phyloP scores from a whole-genome alignment of 2,797 vertebrate genomes.

The Diglossa cyanea region DNA sequence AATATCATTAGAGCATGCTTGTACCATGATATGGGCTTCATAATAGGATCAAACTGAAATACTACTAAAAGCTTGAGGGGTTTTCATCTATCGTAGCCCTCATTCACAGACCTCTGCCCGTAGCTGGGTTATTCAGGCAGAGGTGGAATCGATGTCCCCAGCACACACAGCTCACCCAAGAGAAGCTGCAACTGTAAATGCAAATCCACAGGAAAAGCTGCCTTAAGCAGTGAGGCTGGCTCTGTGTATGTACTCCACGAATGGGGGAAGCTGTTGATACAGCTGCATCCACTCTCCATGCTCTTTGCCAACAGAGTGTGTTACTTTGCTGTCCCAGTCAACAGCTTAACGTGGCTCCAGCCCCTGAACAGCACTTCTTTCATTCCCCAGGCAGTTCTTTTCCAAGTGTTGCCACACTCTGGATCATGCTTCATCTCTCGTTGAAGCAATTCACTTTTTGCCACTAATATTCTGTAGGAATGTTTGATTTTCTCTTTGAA shows the following conservation, averaged over 20 bases:
- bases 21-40: not conserved
- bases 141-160: not conserved
- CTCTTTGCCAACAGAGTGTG: not conserved
- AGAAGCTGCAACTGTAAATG: not conserved
- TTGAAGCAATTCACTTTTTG: conserved; percentile 10
- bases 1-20: not conserved
- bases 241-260: not conserved
- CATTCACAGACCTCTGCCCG: accelerated
- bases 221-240: not conserved
- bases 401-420: not conserved
- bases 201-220: not conserved
- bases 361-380: not conserved
- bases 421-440: not conserved
- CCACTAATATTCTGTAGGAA: not conserved
- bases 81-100: not conserved
- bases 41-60: not conserved
- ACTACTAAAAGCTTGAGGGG: not conserved
- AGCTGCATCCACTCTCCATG: not conserved
- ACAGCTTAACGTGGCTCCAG: not conserved
- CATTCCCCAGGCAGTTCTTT: not conserved
- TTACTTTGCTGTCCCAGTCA: not conserved
- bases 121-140: not conserved
- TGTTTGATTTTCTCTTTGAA: not conserved
- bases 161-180: not conserved
- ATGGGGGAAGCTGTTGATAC: conserved; percentile 15